phyloP scores from a whole-genome alignment of 2,113 vertebrate species.

The Echinops telfairi region DNA sequence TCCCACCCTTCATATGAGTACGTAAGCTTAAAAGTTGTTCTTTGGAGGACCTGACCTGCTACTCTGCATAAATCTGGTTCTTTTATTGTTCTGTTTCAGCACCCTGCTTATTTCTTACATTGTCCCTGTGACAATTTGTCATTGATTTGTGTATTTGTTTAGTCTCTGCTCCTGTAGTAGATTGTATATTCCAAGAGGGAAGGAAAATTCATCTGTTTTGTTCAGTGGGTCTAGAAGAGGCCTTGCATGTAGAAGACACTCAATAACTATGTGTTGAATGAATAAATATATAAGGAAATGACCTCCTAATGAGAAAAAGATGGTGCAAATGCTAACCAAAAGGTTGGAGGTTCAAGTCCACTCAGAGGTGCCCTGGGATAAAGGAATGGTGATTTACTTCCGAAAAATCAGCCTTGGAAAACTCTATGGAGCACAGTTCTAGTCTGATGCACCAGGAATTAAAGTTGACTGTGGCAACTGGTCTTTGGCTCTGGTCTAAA shows the following conservation, averaged over 20 bases:
- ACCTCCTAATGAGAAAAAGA: not conserved
- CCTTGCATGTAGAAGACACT: not conserved
- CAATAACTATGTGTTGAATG: not conserved
- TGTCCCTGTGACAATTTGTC: not conserved
- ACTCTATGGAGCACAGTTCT: too few species aligned
- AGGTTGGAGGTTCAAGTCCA: too few species aligned
- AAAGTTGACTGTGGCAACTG: not conserved
- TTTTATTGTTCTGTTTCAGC: not conserved
- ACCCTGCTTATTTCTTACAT: conserved; percentile 16
- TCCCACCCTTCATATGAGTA: not conserved
- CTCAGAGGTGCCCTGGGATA: too few species aligned
- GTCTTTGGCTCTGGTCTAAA: not conserved
- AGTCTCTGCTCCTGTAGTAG: not conserved
- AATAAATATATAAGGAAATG: conserved; percentile 1
- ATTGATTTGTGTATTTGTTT: not conserved
- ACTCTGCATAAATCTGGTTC: not conserved
- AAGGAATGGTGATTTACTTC: too few species aligned
- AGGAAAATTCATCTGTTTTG: not conserved
- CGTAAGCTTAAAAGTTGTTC: not conserved
- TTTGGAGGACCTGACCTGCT: not conserved
- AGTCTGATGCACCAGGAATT: not conserved
- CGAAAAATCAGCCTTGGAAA: too few species aligned
- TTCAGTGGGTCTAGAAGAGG: not conserved
- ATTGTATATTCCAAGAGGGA: not conserved
- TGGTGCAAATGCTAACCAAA: not conserved